Evolutionary conservation across 2,888 invertebrate species (phyloP).

Genomic region (Pristionchus arcanus): DNA sequence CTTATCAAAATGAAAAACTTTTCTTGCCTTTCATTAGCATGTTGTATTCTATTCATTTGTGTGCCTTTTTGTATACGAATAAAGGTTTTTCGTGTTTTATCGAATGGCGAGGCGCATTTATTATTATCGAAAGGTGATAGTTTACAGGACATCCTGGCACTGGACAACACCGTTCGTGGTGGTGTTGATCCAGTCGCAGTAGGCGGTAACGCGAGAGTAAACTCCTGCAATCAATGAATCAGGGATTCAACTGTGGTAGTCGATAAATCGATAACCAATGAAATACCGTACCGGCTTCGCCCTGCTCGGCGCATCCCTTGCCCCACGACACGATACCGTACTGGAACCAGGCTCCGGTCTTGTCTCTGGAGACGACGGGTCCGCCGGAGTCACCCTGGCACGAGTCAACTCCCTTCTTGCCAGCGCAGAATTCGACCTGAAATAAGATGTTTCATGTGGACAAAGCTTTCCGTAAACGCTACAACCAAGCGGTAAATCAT

Average conservation of each 20-base stretch:
- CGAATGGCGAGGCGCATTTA: background rate
- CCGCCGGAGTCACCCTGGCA: slow-evolving; percentile 57
- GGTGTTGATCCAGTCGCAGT: slow-evolving; percentile 53
- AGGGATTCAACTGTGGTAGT: background rate
- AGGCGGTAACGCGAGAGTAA: slow-evolving; percentile 56
- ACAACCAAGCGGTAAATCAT: background rate
- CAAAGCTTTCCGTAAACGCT: too few species aligned
- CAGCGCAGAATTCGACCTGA: slow-evolving; percentile 71
- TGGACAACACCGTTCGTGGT: slow-evolving; percentile 44
- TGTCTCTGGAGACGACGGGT: slow-evolving; percentile 36
- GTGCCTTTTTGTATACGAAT: slow-evolving; percentile 35
- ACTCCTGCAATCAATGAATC: slow-evolving; percentile 53
- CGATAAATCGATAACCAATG: background rate
- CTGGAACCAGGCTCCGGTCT: slow-evolving; percentile 55
- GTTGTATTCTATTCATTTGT: background rate
- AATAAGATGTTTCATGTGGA: slow-evolving; percentile 45
- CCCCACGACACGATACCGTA: slow-evolving; percentile 56
- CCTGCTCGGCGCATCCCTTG: slow-evolving; percentile 56
- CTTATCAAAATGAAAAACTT: background rate
- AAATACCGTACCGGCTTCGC: slow-evolving; percentile 49
- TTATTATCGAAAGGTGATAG: background rate
- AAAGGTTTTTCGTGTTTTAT: slow-evolving; percentile 41
- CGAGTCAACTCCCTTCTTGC: slow-evolving; percentile 55
- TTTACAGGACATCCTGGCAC: slow-evolving; percentile 79
- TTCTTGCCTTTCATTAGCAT: slow-evolving; percentile 16